A percentile compares a stretch with the other conserved stretches of the same genome.
These are phyloP conservation scores for Actinostola sp. DNA, from an alignment of 92 coral and sea anemone genomes.

Conservation along the genomic window DNA sequence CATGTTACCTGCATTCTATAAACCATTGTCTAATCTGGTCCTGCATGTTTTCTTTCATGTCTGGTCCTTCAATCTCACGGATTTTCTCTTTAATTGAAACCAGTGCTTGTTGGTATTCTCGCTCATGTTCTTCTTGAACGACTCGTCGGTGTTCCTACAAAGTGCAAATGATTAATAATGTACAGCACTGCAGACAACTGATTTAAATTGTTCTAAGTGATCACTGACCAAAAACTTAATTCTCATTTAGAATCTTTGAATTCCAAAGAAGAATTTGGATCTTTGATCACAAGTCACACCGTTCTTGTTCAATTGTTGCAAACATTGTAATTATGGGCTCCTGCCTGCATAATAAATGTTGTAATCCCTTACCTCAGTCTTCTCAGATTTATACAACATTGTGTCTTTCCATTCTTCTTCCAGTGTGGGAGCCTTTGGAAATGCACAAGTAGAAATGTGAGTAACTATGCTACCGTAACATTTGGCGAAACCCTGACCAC, in stretches of 20 bases:
- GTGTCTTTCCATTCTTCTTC: constrained; percentile 71
- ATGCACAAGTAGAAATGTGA: not conserved
- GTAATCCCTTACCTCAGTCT: constrained; percentile 64
- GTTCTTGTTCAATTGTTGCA: too few species aligned
- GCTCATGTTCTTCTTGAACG: constrained; percentile 94
- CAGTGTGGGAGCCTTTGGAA: constrained; percentile 68
- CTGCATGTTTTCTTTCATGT: constrained; percentile 99
- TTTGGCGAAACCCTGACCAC: too few species aligned
- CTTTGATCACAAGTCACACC: not conserved
- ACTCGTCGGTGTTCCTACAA: constrained; percentile 88
- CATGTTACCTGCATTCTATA: constrained; percentile 98
- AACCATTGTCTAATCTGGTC: constrained; percentile 99
- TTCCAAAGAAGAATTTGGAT: too few species aligned
- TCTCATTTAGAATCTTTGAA: too few species aligned
- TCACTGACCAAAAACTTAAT: too few species aligned
- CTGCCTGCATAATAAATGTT: too few species aligned
- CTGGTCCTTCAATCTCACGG: constrained; percentile 97
- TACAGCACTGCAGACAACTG: too few species aligned
- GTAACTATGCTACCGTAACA: too few species aligned
- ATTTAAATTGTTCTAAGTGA: too few species aligned
- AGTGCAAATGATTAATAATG: too few species aligned
- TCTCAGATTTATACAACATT: constrained; percentile 74
- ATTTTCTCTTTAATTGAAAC: constrained; percentile 92
- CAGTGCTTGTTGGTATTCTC: constrained; percentile 92
- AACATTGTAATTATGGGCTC: too few species aligned